Percentiles rank a stretch among this genome's conserved stretches.
phyloP scores from a whole-genome alignment of 2,113 vertebrate species.

The Excalfactoria chinensis region DNA sequence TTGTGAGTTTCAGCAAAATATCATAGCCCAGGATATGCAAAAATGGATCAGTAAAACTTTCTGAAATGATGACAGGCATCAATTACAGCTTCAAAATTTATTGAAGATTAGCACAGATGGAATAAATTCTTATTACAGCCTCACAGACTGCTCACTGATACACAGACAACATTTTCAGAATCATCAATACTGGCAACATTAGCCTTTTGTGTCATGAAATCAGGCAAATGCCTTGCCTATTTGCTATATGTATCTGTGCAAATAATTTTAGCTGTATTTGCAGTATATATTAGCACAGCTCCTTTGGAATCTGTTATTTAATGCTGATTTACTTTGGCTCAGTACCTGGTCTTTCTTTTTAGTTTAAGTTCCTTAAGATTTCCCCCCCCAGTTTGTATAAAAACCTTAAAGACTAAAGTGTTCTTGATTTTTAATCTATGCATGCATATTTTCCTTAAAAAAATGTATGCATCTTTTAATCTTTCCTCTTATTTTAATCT shows the following conservation, averaged over 20 bases:
- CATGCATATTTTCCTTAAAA: neutral
- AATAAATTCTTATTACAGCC: neutral
- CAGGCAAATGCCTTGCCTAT: neutral
- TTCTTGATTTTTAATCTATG: neutral
- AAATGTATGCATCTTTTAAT: neutral
- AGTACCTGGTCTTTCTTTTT: neutral
- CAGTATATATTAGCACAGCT: neutral
- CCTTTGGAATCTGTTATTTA: neutral
- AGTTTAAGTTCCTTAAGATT: neutral
- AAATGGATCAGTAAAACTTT: conserved; percentile 1
- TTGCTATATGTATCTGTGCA: neutral
- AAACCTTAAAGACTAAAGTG: neutral
- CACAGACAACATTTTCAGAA: neutral
- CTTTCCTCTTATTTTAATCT: conserved; percentile 12
- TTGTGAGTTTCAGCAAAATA: neutral
- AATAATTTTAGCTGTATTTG: neutral
- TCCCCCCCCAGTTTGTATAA: neutral
- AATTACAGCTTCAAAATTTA: neutral
- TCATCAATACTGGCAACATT: neutral
- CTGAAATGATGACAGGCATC: neutral
- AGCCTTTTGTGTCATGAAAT: neutral
- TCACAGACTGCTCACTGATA: neutral
- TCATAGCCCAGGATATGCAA: neutral
- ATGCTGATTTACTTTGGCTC: neutral
- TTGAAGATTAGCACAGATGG: neutral